Base-by-base conservation (phyloP, 1,140 invertebrate species). In the Ditylenchus dipsaci region DNA sequence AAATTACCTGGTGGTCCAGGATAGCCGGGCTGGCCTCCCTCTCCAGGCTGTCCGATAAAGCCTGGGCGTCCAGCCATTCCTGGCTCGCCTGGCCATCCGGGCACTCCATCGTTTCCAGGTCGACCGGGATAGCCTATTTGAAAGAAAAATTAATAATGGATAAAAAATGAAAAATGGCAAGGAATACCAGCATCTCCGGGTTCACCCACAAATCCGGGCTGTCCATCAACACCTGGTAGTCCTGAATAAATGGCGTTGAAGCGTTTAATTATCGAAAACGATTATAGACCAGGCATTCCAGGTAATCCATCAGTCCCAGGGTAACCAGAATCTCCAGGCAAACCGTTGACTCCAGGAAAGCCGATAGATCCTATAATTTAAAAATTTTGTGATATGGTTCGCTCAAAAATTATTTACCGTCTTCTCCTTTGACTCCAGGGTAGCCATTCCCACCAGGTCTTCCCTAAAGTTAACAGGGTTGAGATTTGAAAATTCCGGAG, bases 21-120 rank as follows among this genome's bases (percentile, higher is more conserved):
- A 7, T 70, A 17, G 49, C 76, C 76, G 23, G 76, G 72, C 27
- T 63, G 38, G 58, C 76, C 76, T 43, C 70, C 53, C 27, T 23
- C 59, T 38, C 73, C 73, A 38, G 65, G 69, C 59, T 61, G 19
- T 29, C 73, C 73, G 23, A 27, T 19, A 13, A 49, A n/a, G 62
- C 73, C 73, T n/a, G 72, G 60, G 21, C 23, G n/a, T 67, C 73
- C 71, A 26, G 63, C 53, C 1, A 49, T 38, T 45, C 68, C 68
- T 45, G 38, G 68, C 17, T 66, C 72, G 19, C 64, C 72, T 15
- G 67, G 49, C 23, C 63, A 49, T 9, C 73, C 73, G 15, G 66
- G 53, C 11, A 56, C 26, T 13, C 73, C 73, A 30, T 60, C 59
- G n/a, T 72, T 64, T 17, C 69, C 69, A 33, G 57, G 58, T 21